phyloP scores from a whole-genome alignment of 1,140 invertebrate species.

The Homarus americanus region DNA sequence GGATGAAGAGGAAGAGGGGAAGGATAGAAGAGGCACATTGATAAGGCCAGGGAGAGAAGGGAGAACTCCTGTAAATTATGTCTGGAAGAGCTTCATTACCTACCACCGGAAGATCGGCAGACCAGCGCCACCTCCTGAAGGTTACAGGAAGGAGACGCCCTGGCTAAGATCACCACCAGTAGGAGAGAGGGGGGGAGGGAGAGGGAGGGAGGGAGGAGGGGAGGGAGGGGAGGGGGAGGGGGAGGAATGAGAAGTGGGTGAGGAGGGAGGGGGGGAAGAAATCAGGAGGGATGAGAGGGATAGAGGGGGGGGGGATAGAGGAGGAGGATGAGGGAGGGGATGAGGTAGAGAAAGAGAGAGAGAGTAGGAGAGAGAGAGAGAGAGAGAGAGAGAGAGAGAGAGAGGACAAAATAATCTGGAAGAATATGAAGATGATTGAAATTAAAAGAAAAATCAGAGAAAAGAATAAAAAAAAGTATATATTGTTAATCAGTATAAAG shows the following conservation, averaged over 20 bases:
- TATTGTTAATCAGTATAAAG: too few relatives aligned
- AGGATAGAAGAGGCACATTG: neutral
- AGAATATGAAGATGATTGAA: neutral
- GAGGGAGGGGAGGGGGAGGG: neutral
- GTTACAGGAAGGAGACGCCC: slow-evolving; percentile 51
- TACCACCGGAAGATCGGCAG: slow-evolving; percentile 46
- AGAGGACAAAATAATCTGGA: neutral
- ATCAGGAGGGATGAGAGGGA: neutral
- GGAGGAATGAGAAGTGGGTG: neutral
- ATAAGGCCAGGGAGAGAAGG: slow-evolving; percentile 2
- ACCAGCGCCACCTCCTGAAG: slow-evolving; percentile 32
- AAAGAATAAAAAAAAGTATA: too few relatives aligned
- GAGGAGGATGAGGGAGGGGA: neutral
- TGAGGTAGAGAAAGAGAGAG: neutral
- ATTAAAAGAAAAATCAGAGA: too few relatives aligned
- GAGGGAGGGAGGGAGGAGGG: neutral
- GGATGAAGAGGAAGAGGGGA: neutral
- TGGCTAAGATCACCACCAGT: neutral
- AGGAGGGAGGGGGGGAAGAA: neutral
- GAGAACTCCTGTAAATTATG: slow-evolving; percentile 2
- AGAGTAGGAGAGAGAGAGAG: slow-evolving; percentile 1
- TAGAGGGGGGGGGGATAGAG: neutral
- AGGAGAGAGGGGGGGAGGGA: neutral
- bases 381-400: slow-evolving; percentile 20
- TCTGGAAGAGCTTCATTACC: slow-evolving; percentile 15